Evolutionary conservation across 2,888 invertebrate genomes (phyloP), one percentile per base, ranked within the genome.

Genomic region (Polymixis flavicincta): DNA sequence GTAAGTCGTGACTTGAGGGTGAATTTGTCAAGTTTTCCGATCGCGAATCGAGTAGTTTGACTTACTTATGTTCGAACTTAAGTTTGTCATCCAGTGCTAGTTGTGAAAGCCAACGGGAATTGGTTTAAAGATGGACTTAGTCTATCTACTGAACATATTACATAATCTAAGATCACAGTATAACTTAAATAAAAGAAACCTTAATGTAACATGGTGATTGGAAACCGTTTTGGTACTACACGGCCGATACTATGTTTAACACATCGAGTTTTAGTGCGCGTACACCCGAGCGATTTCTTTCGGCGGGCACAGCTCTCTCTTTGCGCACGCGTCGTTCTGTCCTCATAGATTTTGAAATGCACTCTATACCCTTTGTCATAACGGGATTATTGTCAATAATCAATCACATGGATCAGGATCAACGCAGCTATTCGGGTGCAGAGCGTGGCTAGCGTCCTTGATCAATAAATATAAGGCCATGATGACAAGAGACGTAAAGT

Each of bases 11-110:
- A 73, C 32, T 85, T 59, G 77, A 74, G 63, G 71, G 72, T 64
- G 60, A 83, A 85, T 74, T 85, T 83, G 85, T 83, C 78, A 84
- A 88, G 86, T 82, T 83, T 74, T 52, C 81, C 78, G 84, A 84
- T 84, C 68, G 88, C 55, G 75, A 76, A 73, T 82, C 72, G 75
- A 85, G 78, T 82, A 82, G 78, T 85, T 82, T 82, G 74, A 85
- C 85, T 85, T 82, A 82, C 85, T 82, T 81, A 82, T 69, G 80
- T 80, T 82, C 68, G 63, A 75, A 85, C 68, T 78, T 54, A 55
- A 85, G 75, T 87, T 82, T 72, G 73, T 73, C 77, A 64, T 48
- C 61, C 50, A 60, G 45, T 17, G 19, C 60, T 66, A 75, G 59
- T 84, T 80, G 59, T 25, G 60, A 54, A 25, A 72, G 61, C 32